Percentiles rank a stretch among this genome's conserved stretches.
These are phyloP conservation scores for Calliopum simillimum DNA, from an alignment of 2,888 invertebrate genomes.

Conservation along the genomic window DNA sequence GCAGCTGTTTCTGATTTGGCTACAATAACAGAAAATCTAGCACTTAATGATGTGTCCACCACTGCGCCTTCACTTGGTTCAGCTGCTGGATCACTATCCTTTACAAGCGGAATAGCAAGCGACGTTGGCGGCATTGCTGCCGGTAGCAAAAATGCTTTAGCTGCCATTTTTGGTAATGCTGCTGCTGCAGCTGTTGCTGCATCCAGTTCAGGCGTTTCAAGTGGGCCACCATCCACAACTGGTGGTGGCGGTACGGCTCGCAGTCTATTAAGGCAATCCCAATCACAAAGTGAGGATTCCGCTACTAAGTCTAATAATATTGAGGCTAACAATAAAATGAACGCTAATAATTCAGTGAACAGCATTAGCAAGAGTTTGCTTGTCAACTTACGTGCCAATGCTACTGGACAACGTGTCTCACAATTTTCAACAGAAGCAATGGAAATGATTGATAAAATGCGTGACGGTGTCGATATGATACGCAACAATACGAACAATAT, in stretches of 20 bases:
- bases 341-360: slow-evolving; percentile 64
- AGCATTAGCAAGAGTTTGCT: slow-evolving; percentile 63
- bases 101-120: slow-evolving; percentile 67
- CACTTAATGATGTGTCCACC: slow-evolving; percentile 71
- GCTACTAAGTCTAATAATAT: slow-evolving; percentile 64
- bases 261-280: slow-evolving; percentile 19
- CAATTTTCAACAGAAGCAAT: slow-evolving; percentile 71
- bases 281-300: slow-evolving; percentile 67
- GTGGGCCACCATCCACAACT: slow-evolving; percentile 1
- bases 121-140: slow-evolving; percentile 72
- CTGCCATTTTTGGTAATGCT: slow-evolving; percentile 56
- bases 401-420: slow-evolving; percentile 55
- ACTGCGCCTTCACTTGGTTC: slow-evolving; percentile 36
- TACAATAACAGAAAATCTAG: slow-evolving; percentile 86
- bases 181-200: slow-evolving; percentile 60
- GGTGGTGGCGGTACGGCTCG: not conserved
- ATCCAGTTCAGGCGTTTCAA: slow-evolving; percentile 35
- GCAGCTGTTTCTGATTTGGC: slow-evolving; percentile 75
- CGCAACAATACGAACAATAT: slow-evolving; percentile 85
- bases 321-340: slow-evolving; percentile 67
- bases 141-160: slow-evolving; percentile 60
- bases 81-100: slow-evolving; percentile 19
- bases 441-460: slow-evolving; percentile 76
- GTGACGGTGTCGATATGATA: slow-evolving; percentile 78
- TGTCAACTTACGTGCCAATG: slow-evolving; percentile 58